Base-by-base conservation (phyloP, 2,888 invertebrate genomes). In the Drosophila longiperda region DNA sequence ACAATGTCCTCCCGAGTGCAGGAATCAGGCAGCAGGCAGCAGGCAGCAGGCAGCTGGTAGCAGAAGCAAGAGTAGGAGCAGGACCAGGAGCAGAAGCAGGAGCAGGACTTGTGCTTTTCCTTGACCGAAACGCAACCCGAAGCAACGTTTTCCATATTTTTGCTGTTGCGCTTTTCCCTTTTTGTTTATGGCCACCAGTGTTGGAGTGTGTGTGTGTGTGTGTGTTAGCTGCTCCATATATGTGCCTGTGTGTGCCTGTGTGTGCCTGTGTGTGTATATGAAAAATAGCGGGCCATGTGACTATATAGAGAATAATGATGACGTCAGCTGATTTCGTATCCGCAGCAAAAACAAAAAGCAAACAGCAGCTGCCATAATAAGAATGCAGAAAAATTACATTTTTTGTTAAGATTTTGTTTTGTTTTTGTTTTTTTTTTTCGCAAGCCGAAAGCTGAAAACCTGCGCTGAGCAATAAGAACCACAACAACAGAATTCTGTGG, bases 111-210 rank as follows among this genome's bases (percentile, higher is more conserved):
- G 66, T 73, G 76, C 75, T 80, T 85, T 85, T 85, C 85, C 85
- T 85, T 85, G 89, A 85, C 85, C 85, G 89, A 85, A 85, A 75
- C 89, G 73, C 87, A 85, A 73, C 76, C 80, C 83, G 78, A 86
- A 83, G 78, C 81, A 74, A 64, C 59, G 65, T 62, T 68, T 78
- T 62, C 63, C 60, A 67, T 67, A 57, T 57, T 70, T 65, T 36
- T 49, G 38, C 17, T 38, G 32, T 60, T 66, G 45, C 23, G 23
- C 23, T 50, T 42, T 15, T 26, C 65, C 72, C 70, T 73, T 83
- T 79, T 74, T 87, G 83, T 77, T 77, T 87, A 77, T 66, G 71
- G 75, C 73, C 65, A 57, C 71, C 82, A 88, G 86, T 86, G 89
- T 86, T 74, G 57, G 68, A 65, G 49, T 61, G 62, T 59, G 65